Base-by-base conservation (phyloP, 2,113 vertebrate genomes). In the Dipodomys stephensi region DNA sequence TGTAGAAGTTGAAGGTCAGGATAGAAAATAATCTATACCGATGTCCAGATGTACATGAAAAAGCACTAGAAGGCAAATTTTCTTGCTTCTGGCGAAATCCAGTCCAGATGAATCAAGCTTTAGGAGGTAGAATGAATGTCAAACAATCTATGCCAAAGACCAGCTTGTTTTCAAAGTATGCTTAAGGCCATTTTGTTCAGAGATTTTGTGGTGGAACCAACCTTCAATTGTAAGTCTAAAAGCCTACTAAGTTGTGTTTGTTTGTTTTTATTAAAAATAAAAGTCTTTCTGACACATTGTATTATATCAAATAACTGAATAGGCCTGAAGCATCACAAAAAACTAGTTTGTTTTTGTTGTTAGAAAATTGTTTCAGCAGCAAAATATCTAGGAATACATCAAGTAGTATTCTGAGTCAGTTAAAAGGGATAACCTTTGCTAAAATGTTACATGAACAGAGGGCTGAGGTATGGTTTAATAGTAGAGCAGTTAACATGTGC, bases 51-150 rank as follows among this genome's bases (percentile, higher is more conserved):
- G 32, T 76, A 32, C 69, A 96, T 81, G n/a, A 68, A 76, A 97
- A 94, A 94, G 82, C 30, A 25, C 77, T 92, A 73, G 60, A 92
- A 95, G 88, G 60, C 88, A 95, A 96, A 93, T 76, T 93, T 27
- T 88, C 67, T 91, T 77, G 79, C 67, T 92, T 92, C 64, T 92
- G 94, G 92, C 84, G 91, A 32, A 95, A 76, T 92, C 90, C 30
- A 90, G 39, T 91, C 90, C 94, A 95, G 94, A 96, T 91, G 97
- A 96, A 96, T 92, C 67, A 35, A 27, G 60, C 95, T 95, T 73
- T 16, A 19, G 86, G 44, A 97, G 69, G 53, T 6, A 94, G 86
- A 64, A 94, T 39, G 4, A 94, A 94, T 23, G 27, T 91, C 93
- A 96, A 97, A 96, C 39, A 53, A 53, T 46, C 90, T 80, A 30